Evolutionary conservation across 1,140 invertebrate species (phyloP), one percentile per base, ranked within the genome.

Genomic region (Drosophila santomea): DNA sequence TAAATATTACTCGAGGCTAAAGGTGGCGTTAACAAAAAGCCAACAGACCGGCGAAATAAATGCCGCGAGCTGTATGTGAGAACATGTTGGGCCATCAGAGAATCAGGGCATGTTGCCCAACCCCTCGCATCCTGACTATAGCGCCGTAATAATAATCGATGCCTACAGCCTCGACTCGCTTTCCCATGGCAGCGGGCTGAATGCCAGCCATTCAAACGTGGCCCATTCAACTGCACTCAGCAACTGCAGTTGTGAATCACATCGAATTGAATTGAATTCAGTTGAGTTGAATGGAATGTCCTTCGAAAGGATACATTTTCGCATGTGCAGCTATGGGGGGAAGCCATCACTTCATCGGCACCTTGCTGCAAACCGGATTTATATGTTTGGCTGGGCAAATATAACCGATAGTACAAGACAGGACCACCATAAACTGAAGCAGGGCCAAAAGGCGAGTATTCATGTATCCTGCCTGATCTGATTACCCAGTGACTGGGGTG

Each of bases 391-490:
- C 3, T 3, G 43, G 32, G 14, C 60, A 28, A 14, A 32, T 10
- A 38, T 38, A 66, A 38, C 10, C 38, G 23, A 25, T n/a, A 20
- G 17, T 25, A 25, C 25, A 44, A 55, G 52, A 17, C 69, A 75
- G 41, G 48, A 43, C 50, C 62, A 43, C 50, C 62, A 55, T 50
- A 60, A 76, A 58, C 72, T 47, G 48, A 14, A 17, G 23, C 47
- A 23, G 23, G 47, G 47, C 28, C 48, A 51, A 47, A 51, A 8
- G 68, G 43, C 48, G 41, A 76, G 77, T 39, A 39, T 12, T 69
- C 69, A 68, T 82, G 58, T 76, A 76, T 84, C 55, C 72, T 54
- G 17, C 20, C 48, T 71, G 64, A 86, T 77, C 79, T 86, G 83
- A 86, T 86, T 88, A 77, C 76, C 76, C 57, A 57, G 55, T 56